A percentile compares a stretch with the other conserved stretches of the same genome.
phyloP scores from a whole-genome alignment of 2,888 invertebrate species.

The Lasioglossum malachurum region DNA sequence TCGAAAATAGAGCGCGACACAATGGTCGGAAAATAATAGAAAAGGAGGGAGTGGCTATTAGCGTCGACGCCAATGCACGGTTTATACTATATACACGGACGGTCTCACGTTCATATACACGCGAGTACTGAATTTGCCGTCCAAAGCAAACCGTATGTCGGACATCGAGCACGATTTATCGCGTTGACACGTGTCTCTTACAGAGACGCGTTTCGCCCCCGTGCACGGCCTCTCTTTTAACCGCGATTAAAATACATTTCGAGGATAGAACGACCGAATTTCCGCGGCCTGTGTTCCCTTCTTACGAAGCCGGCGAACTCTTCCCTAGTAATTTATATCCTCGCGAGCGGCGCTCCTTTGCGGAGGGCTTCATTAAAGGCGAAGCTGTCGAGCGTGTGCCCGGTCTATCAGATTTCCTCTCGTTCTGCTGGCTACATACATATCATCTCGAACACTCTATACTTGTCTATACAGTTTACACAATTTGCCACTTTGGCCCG shows the following conservation, averaged over 20 bases:
- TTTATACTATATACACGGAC: slow-evolving; percentile 35
- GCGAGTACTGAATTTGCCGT: slow-evolving; percentile 66
- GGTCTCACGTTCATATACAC: slow-evolving; percentile 47
- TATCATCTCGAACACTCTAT: background rate
- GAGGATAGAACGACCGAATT: slow-evolving; percentile 67
- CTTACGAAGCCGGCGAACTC: slow-evolving; percentile 44
- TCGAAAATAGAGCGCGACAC: background rate
- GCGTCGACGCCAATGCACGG: slow-evolving; percentile 39
- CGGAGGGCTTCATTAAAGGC: slow-evolving; percentile 23
- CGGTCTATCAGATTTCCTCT: background rate
- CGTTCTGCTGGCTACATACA: background rate
- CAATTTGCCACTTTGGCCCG: background rate
- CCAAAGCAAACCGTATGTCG: slow-evolving; percentile 82
- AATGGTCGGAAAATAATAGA: slow-evolving; percentile 12
- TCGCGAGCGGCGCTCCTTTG: background rate
- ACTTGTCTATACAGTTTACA: background rate
- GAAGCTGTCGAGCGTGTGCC: slow-evolving; percentile 3
- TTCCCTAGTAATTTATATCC: slow-evolving; percentile 52
- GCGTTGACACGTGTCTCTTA: slow-evolving; percentile 81
- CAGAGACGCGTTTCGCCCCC: slow-evolving; percentile 56
- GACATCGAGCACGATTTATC: slow-evolving; percentile 83
- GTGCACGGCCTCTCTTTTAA: slow-evolving; percentile 60
- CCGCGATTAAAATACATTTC: slow-evolving; percentile 74
- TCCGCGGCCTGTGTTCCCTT: slow-evolving; percentile 50
- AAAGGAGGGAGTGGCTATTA: background rate